Conservation (phyloP, 2,113 vertebrate genomes). For the Sardina pilchardus region DNA sequence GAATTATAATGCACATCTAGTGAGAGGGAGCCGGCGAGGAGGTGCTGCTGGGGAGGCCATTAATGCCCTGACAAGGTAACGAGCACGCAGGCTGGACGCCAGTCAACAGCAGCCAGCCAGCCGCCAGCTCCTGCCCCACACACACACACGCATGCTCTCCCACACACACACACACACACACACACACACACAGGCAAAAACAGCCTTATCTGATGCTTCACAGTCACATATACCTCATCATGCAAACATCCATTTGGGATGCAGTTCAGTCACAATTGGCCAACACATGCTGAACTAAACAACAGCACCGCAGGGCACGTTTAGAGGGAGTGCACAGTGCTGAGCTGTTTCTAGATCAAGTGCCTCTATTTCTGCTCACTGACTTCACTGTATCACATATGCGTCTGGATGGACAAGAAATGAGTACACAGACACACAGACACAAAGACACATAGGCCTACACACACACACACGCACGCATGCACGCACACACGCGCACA, state of each 20-base stretch:
- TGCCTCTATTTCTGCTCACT: not conserved
- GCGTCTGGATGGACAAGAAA: no score
- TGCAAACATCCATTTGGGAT: not conserved
- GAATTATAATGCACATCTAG: conserved; percentile 39
- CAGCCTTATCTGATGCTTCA: no score
- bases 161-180: no score
- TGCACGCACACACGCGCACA: no score
- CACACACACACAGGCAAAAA: no score
- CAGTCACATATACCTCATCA: not conserved
- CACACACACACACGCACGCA: no score
- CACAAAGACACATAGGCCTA: no score
- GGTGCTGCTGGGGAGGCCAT: not conserved
- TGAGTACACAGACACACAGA: no score
- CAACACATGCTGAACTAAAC: not conserved
- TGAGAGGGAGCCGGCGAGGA: not conserved
- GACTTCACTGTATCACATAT: not conserved
- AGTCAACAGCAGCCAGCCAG: conserved; percentile 11
- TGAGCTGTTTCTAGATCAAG: no score
- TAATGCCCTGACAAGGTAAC: conserved; percentile 33
- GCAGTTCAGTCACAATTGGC: not conserved
- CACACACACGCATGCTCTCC: no score
- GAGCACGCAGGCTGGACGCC: conserved; percentile 23
- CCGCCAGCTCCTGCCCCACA: no score
- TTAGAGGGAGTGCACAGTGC: not conserved
- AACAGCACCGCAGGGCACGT: not conserved